Percentiles rank a stretch among this genome's conserved stretches.
Conservation (phyloP, 2,113 vertebrate genomes). For the Oreochromis aureus region DNA sequence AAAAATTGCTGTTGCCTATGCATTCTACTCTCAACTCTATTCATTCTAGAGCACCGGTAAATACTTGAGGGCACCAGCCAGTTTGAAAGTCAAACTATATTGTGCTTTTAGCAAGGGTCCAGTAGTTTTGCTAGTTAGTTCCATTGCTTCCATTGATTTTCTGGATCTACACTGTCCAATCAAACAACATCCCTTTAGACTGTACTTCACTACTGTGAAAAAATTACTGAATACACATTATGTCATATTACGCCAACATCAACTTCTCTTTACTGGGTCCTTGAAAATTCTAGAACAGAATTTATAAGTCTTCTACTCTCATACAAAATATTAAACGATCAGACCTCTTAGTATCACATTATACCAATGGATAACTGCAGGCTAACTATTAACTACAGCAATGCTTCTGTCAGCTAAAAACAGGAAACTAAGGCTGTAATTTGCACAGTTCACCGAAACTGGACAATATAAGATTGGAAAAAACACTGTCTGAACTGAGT, state of each 20-base stretch:
- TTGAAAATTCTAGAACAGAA: background rate
- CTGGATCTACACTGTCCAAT: too few relatives aligned
- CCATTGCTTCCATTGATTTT: background rate
- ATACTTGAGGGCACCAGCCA: background rate
- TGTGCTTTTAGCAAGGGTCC: background rate
- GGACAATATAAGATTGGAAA: background rate
- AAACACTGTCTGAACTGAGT: background rate
- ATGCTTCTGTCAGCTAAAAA: background rate
- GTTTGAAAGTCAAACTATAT: background rate
- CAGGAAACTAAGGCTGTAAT: background rate
- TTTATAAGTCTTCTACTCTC: background rate
- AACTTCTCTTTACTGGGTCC: background rate
- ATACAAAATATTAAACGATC: background rate
- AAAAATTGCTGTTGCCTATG: background rate
- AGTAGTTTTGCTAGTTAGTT: background rate
- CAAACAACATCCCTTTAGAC: background rate
- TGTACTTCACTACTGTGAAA: background rate
- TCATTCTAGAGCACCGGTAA: background rate
- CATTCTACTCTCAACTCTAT: background rate
- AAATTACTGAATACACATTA: background rate
- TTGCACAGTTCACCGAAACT: background rate
- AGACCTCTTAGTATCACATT: background rate
- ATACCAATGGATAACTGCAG: background rate
- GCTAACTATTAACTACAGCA: background rate
- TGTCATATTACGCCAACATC: background rate